Percentiles rank a stretch among this genome's conserved stretches.
These are phyloP conservation scores for Palythoa caribaeorum DNA, from an alignment of 92 coral and sea anemone species.

Conservation along the genomic window DNA sequence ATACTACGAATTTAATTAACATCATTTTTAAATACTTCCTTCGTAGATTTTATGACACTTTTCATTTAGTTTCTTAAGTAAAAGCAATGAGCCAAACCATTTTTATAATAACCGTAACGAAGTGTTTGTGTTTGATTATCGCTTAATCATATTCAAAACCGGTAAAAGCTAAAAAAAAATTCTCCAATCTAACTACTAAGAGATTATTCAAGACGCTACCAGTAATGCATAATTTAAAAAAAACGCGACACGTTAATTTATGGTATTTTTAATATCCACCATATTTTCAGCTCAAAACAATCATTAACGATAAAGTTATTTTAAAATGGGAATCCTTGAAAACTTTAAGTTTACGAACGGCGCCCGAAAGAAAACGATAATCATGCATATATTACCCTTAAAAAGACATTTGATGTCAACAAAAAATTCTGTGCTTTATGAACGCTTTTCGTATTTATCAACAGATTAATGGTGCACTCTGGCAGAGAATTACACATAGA, in stretches of 20 bases:
- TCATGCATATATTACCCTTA: too few species aligned
- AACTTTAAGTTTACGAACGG: too few species aligned
- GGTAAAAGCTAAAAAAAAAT: too few species aligned
- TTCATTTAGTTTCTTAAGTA: background rate
- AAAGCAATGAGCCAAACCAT: background rate
- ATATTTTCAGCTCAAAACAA: background rate
- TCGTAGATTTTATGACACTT: background rate
- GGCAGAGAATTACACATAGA: too few species aligned
- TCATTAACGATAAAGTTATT: too few species aligned
- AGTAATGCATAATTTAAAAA: background rate
- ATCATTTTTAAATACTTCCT: background rate
- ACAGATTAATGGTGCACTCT: too few species aligned
- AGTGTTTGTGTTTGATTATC: background rate
- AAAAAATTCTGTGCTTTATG: too few species aligned
- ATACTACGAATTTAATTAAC: background rate
- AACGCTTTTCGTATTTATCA: too few species aligned
- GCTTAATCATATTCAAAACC: too few species aligned
- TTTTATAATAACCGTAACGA: slow-evolving; percentile 13
- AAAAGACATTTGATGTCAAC: too few species aligned
- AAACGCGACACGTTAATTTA: background rate
- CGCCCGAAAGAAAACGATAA: too few species aligned
- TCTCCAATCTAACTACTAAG: background rate
- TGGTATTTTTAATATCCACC: background rate
- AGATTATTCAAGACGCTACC: background rate
- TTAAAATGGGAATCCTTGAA: too few species aligned